Conservation (phyloP, 2,888 invertebrate genomes). For the Spodoptera littoralis region DNA sequence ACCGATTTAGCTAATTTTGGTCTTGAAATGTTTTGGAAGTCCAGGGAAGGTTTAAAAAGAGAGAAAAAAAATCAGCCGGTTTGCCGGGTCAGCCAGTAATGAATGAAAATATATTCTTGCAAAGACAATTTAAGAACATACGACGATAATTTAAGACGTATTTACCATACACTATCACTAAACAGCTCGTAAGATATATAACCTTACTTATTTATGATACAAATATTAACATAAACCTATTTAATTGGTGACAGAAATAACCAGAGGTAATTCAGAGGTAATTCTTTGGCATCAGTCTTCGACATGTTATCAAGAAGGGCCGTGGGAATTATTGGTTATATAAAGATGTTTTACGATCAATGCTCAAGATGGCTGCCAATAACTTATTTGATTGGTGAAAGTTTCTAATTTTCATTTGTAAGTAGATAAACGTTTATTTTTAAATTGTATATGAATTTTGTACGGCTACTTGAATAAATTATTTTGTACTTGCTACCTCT, state of each 20-base stretch:
- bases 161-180: constrained; percentile 8
- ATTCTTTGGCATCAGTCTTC: constrained; percentile 1
- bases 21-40: no score
- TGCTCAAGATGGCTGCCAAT: constrained; percentile 23
- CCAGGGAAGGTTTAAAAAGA: neutral
- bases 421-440: constrained; percentile 4
- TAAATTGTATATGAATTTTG: neutral
- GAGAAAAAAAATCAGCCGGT: neutral
- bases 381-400: constrained; percentile 28
- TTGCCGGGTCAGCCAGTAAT: no score
- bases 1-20: no score
- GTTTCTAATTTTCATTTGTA: constrained; percentile 27
- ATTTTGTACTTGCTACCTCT: no score
- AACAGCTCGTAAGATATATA: constrained; percentile 29
- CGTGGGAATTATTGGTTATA: constrained; percentile 29
- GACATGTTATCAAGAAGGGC: constrained; percentile 20
- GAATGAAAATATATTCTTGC: no score
- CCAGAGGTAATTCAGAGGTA: constrained; percentile 10
- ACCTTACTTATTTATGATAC: constrained; percentile 24
- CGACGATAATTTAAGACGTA: constrained; percentile 8
- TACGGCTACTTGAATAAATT: no score
- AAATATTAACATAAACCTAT: constrained; percentile 45
- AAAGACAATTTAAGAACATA: constrained; percentile 20
- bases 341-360: constrained; percentile 43
- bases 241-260: constrained; percentile 45